phyloP scores from a whole-genome alignment of 2,113 vertebrate genomes.

The Cygnus atratus region DNA sequence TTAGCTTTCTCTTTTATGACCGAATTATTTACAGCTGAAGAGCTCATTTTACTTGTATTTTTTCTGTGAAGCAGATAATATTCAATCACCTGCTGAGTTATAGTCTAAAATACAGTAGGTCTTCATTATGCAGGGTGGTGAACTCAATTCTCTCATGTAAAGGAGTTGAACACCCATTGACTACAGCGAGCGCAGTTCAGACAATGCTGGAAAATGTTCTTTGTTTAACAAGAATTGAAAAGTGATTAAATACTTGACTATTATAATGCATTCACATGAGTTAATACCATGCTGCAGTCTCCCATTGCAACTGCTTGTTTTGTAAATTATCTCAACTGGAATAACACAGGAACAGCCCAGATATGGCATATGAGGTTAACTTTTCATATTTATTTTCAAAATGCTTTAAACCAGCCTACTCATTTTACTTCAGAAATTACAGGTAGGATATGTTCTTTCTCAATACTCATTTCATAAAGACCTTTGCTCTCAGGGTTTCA shows the following conservation, averaged over 20 bases:
- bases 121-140: conserved; percentile 41
- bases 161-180: conserved; percentile 22
- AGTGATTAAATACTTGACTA: conserved; percentile 49
- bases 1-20: conserved; percentile 13
- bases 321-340: conserved; percentile 41
- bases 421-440: conserved; percentile 12
- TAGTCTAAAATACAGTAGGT: conserved; percentile 16
- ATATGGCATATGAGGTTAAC: not conserved
- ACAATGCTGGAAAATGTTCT: conserved; percentile 42
- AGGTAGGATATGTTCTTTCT: not conserved
- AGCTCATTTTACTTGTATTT: conserved; percentile 42
- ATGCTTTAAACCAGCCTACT: not conserved
- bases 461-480: conserved; percentile 10
- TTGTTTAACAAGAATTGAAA: conserved; percentile 53
- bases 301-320: conserved; percentile 38
- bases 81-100: conserved; percentile 39
- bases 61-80: conserved; percentile 50
- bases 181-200: not conserved
- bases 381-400: not conserved
- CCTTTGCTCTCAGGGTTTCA: not conserved
- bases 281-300: conserved; percentile 6
- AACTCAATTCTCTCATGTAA: conserved; percentile 38
- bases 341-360: not conserved
- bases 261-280: conserved; percentile 42
- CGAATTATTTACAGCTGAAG: conserved; percentile 45